Percentiles rank a stretch among this genome's conserved stretches.
Conservation (phyloP, 2,888 invertebrate species). For the Harpalus rufipes region DNA sequence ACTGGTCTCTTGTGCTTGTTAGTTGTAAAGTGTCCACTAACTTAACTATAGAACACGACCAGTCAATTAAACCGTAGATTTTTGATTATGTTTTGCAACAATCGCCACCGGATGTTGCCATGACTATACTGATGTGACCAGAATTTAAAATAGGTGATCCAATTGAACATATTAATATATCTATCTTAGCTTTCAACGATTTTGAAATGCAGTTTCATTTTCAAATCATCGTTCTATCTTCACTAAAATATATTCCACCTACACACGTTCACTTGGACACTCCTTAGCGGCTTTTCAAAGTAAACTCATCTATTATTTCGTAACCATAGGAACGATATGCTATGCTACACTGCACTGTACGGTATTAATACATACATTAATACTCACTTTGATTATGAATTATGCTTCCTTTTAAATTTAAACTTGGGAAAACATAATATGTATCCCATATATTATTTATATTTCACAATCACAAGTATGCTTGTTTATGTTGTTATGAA, state of each 20-base stretch:
- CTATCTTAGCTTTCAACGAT: background rate
- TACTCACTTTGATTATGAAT: background rate
- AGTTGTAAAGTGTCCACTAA: background rate
- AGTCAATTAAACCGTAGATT: constrained; percentile 60
- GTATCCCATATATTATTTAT: background rate
- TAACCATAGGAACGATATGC: background rate
- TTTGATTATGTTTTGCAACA: constrained; percentile 61
- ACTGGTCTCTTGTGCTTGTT: background rate
- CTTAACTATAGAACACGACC: background rate
- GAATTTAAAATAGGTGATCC: constrained; percentile 5
- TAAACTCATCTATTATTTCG: background rate
- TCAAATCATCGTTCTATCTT: background rate
- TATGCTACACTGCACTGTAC: background rate
- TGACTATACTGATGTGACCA: constrained; percentile 43
- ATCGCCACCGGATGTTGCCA: constrained; percentile 56
- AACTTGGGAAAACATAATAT: too few species aligned
- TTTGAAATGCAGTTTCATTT: background rate
- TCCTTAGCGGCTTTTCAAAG: background rate
- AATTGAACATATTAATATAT: background rate
- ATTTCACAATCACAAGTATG: background rate
- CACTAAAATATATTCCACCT: background rate
- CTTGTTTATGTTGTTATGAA: too few species aligned
- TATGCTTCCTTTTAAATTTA: background rate
- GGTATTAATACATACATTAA: background rate
- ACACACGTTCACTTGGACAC: background rate